Evolutionary conservation across 1,140 invertebrate species (phyloP).

Genomic region (Alviniconcha marisindica): DNA sequence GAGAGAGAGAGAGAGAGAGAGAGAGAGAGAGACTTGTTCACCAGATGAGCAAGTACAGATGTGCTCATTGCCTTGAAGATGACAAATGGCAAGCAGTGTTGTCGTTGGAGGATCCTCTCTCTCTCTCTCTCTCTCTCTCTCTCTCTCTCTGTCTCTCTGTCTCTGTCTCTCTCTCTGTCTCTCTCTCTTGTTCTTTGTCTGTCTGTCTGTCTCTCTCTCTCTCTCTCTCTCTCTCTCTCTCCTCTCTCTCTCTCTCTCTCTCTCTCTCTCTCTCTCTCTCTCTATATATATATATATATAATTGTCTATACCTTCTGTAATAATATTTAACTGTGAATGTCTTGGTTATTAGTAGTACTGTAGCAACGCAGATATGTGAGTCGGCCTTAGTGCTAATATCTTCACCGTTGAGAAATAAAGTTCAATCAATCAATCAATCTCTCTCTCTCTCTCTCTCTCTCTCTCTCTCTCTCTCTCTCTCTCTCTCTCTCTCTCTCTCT

Average conservation of each 20-base stretch:
- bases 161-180: too few relatives aligned
- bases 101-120: not conserved
- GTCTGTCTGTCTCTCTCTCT: too few relatives aligned
- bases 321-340: too few relatives aligned
- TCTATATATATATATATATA: too few relatives aligned
- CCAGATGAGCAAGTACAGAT: too few relatives aligned
- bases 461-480: conserved; percentile 10
- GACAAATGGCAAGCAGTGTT: not conserved
- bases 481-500: conserved; percentile 10
- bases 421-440: not conserved
- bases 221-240: not conserved
- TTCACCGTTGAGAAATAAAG: too few relatives aligned
- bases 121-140: not conserved
- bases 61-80: too few relatives aligned
- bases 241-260: too few relatives aligned
- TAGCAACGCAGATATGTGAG: not conserved
- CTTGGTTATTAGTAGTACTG: too few relatives aligned
- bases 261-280: not conserved
- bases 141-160: not conserved
- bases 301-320: too few relatives aligned
- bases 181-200: too few relatives aligned
- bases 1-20: not conserved
- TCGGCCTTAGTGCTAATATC: not conserved
- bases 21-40: not conserved
- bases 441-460: not conserved